Conservation (phyloP, 2,113 vertebrate species). For the Cacatua alba region DNA sequence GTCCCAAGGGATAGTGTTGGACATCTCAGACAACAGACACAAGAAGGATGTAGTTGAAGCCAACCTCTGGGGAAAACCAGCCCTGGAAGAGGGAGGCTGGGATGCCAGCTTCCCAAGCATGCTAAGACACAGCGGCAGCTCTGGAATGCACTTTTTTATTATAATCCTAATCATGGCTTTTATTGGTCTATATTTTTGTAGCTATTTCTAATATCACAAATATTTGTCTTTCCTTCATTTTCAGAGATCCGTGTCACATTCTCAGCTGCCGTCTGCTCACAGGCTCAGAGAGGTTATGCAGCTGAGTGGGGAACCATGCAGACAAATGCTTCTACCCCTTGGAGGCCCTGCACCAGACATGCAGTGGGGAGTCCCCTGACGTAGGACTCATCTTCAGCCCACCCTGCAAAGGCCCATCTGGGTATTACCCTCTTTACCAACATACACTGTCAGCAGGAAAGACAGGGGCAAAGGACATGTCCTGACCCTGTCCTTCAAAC, state of each 20-base stretch:
- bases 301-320: background rate
- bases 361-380: fast-evolving
- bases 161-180: background rate
- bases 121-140: background rate
- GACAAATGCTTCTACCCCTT: background rate
- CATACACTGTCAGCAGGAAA: background rate
- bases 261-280: background rate
- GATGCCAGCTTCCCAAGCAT: constrained; percentile 37
- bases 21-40: background rate
- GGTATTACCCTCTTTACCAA: background rate
- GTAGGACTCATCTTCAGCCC: background rate
- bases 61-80: background rate
- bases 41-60: background rate
- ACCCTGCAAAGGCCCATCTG: background rate
- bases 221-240: background rate
- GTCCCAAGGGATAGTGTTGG: background rate
- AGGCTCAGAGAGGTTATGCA: background rate
- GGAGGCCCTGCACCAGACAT: background rate
- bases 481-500: background rate
- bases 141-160: constrained; percentile 38
- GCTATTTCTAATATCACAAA: constrained; percentile 47
- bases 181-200: constrained; percentile 21
- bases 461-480: background rate
- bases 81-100: background rate
- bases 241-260: background rate